phyloP scores from a whole-genome alignment of 2,888 invertebrate genomes.

The Nomada fucata region DNA sequence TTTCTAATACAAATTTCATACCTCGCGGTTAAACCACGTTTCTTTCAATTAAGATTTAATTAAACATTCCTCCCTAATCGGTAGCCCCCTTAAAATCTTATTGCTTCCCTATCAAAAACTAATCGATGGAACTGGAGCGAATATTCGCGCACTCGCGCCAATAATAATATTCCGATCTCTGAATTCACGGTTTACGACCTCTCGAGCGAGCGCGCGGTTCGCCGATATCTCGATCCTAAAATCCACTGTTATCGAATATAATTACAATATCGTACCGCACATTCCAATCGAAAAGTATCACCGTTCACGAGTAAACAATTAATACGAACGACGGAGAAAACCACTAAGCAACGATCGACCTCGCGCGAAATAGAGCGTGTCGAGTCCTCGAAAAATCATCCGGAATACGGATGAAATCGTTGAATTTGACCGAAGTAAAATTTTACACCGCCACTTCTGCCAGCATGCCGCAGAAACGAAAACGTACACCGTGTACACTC shows the following conservation, averaged over 20 bases:
- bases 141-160: neutral
- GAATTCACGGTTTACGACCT: neutral
- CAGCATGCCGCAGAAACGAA: neutral
- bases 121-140: neutral
- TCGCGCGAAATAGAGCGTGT: neutral
- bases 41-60: no score
- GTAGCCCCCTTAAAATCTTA: neutral
- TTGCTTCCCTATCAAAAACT: neutral
- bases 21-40: no score
- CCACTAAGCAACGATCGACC: neutral
- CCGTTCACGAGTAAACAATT: neutral
- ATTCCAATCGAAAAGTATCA: no score
- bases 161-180: neutral
- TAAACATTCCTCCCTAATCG: no score
- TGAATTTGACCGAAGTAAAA: constrained; percentile 6
- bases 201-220: no score
- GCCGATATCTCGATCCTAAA: no score
- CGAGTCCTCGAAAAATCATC: neutral
- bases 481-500: constrained; percentile 4
- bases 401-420: neutral
- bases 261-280: no score
- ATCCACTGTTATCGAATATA: no score
- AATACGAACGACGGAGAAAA: no score
- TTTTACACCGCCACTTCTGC: constrained; percentile 8
- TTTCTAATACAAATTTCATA: no score